phyloP scores from a whole-genome alignment of 2,113 vertebrate species.

The Reinhardtius hippoglossoides region DNA sequence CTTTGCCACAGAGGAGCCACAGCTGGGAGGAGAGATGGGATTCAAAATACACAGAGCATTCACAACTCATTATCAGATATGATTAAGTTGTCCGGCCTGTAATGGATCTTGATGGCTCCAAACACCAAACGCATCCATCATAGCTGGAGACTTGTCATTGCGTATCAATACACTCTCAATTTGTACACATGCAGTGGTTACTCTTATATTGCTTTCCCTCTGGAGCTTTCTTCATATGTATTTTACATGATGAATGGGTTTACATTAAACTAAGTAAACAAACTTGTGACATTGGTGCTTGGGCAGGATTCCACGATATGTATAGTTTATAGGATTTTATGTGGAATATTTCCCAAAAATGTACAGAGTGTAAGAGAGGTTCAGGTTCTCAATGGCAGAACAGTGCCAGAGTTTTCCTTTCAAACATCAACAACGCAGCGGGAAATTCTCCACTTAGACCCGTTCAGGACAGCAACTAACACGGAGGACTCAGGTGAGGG shows the following conservation, averaged over 20 bases:
- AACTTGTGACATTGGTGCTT: background rate
- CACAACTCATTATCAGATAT: conserved; percentile 45
- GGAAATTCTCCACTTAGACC: too few relatives aligned
- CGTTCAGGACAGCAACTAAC: too few relatives aligned
- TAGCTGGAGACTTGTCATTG: conserved; percentile 46
- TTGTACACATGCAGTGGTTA: background rate
- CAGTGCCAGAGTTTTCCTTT: too few relatives aligned
- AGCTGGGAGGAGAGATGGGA: conserved; percentile 14
- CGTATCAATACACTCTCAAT: conserved; percentile 45
- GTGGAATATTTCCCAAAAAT: too few relatives aligned
- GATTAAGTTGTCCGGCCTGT: conserved; percentile 47
- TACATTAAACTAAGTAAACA: conserved; percentile 10
- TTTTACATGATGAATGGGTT: too few relatives aligned
- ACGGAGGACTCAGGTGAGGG: too few relatives aligned
- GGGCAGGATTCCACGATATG: too few relatives aligned
- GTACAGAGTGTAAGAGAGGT: too few relatives aligned
- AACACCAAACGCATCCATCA: conserved; percentile 51
- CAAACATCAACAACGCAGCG: too few relatives aligned
- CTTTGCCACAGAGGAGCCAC: background rate
- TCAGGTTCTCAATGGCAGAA: too few relatives aligned
- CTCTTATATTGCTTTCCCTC: background rate
- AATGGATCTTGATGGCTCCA: conserved; percentile 33
- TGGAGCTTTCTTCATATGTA: conserved; percentile 5
- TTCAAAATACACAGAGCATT: conserved; percentile 31
- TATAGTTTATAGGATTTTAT: too few relatives aligned